A percentile compares a stretch with the other conserved stretches of the same genome.
These are phyloP conservation scores for Paratilapia polleni DNA, from an alignment of 2,113 vertebrate genomes.

Conservation along the genomic window DNA sequence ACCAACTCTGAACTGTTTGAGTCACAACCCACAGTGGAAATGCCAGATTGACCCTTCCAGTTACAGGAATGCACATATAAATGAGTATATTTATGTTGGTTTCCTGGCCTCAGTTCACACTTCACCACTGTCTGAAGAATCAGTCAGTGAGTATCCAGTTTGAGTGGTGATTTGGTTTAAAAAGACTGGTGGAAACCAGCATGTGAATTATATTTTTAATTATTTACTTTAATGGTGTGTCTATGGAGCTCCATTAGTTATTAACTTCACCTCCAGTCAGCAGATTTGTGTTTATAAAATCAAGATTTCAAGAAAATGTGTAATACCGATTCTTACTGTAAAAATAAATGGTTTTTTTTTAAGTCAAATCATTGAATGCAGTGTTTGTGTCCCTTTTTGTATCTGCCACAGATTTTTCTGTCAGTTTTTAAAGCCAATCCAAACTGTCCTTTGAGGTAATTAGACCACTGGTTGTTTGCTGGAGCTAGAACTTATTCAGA, in stretches of 20 bases:
- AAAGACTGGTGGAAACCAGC: neutral
- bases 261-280: neutral
- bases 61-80: neutral
- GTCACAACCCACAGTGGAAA: neutral
- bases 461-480: neutral
- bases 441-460: neutral
- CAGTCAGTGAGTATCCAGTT: neutral
- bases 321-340: neutral
- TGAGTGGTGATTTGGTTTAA: neutral
- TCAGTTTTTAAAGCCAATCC: neutral
- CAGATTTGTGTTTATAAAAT: neutral
- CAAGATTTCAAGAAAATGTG: neutral
- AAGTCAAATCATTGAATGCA: neutral
- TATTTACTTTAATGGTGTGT: neutral
- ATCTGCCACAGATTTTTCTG: neutral
- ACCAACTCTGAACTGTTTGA: neutral
- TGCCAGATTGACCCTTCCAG: neutral
- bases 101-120: neutral
- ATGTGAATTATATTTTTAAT: neutral
- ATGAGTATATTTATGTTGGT: neutral
- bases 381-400: neutral
- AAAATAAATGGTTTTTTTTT: constrained; percentile 5
- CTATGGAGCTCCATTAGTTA: neutral
- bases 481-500: neutral
- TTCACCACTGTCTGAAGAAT: neutral